Evolutionary conservation across 2,113 vertebrate genomes (phyloP), one percentile per base, ranked within the genome.

Genomic region (Xiphorhynchus elegans): DNA sequence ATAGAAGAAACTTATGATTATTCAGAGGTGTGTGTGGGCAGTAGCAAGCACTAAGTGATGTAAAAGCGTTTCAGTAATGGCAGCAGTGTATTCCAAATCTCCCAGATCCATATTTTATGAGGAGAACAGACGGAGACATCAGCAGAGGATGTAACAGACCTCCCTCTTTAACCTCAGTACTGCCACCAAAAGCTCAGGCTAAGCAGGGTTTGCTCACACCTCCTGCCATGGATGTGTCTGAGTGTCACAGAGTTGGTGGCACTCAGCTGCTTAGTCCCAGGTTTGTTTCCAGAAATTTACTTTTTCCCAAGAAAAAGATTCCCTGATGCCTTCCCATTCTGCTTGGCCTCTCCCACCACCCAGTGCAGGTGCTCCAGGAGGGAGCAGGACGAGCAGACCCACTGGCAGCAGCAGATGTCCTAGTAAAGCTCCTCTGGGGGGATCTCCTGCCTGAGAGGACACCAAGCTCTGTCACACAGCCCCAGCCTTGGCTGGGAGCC

Each of bases 221-320:
- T 77, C 35, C 49, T 31, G 46, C 70, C 78, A 11, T 0, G 0
- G 13, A 5, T 0, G 0, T 50, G 33, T 7, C 68, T 4, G 37
- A 59, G 39, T 7, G 5, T 44, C 90, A 59, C 59, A 16, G 29
- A 25, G 20, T 16, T 23, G 37, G 28, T 31, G 63, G 26, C 60
- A 47, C 56, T 35, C 64, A 69, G 81, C 59, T 56, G 7, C 15
- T 72, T 25, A 23, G 33, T 62, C 81, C 11, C 55, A 52, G 35
- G 4, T 49, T 72, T 59, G 7, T 6, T 63, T 28, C 58, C 84
- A 80, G 40, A 67, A 46, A 40, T 44, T 33, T 7, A 3, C 31
- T 44, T 74, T 31, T 35, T 44, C 33, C 64, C 8, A 14, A 75
- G 60, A 5, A 28, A 59, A 63, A 47, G 23, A 11, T 0, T 0